Evolutionary conservation across 2,888 invertebrate genomes (phyloP), one percentile per base, ranked within the genome.

Genomic region (Bombyx huttoni): DNA sequence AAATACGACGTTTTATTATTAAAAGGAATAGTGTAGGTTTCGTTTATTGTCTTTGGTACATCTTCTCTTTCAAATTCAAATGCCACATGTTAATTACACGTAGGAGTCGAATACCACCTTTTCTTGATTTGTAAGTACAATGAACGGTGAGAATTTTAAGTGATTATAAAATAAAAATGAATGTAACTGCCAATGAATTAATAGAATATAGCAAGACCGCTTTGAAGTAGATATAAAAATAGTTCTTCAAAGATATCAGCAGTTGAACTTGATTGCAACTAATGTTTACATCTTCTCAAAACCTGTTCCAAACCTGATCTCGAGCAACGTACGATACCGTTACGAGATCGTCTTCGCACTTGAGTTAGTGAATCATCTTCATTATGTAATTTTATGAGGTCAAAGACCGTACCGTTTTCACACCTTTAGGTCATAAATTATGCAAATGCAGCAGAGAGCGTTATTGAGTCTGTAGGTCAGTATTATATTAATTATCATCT

Each of bases 341-440:
- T 46, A 55, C 53, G 54, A 52, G 53, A 56, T n/a, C 56, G 57
- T 66, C 56, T 53, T 56, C 54, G 54, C 46, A 49, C 48, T 56
- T 46, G 56, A 60, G 63, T 59, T 59, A 55, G 52, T 69, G 66
- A 68, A 53, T 66, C 68, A 65, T 64, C 59, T 62, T 61, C 52
- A 53, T 60, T 59, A 56, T 50, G 55, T 58, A 61, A 62, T 34
- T 34, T 55, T 51, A 54, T 52, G 56, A 62, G 67, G 67, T 68
- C 60, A 52, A 58, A 65, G 61, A 61, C 59, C 64, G 51, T 54
- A 56, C 57, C 24, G 24, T 24, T 24, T 24, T 24, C 58, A 60
- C 58, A 48, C 51, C 49, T 12, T 8, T 40, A 3, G 24, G 24
- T 24, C 24, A 24, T 24, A 24, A 24, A 40, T 40, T 40, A 40